Percentiles rank a stretch among this genome's conserved stretches.
phyloP scores from a whole-genome alignment of 92 coral and sea anemone species.

The Metridium senile region DNA sequence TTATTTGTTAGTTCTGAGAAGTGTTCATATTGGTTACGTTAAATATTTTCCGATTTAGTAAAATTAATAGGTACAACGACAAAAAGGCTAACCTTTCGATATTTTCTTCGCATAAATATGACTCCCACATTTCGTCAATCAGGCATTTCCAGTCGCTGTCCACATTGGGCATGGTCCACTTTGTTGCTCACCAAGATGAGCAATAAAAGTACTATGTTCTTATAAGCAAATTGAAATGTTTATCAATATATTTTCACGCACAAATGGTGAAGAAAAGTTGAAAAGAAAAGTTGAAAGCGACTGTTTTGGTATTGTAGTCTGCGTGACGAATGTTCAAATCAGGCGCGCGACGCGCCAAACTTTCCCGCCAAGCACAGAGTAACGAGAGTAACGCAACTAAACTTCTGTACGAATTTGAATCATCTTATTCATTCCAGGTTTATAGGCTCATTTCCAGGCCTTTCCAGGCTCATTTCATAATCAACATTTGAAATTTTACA shows the following conservation, averaged over 20 bases:
- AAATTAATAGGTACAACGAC: too few relatives aligned
- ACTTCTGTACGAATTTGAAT: too few relatives aligned
- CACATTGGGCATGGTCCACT: neutral
- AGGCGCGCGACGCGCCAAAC: conserved; percentile 23
- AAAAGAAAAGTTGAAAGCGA: neutral
- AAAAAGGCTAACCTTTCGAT: neutral
- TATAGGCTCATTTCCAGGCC: too few relatives aligned
- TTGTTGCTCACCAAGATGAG: neutral
- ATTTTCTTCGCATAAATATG: conserved; percentile 33
- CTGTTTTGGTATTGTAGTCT: neutral
- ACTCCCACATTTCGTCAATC: conserved; percentile 34
- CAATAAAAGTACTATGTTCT: too few relatives aligned
- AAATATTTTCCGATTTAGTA: too few relatives aligned
- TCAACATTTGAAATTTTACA: too few relatives aligned
- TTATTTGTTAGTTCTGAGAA: neutral
- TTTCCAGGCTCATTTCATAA: too few relatives aligned
- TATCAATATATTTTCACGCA: too few relatives aligned
- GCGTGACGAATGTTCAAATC: conserved; percentile 1
- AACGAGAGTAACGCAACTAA: conserved; percentile 17
- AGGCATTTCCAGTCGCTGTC: conserved; percentile 26
- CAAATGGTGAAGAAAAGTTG: too few relatives aligned
- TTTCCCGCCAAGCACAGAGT: conserved; percentile 23
- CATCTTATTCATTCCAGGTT: too few relatives aligned
- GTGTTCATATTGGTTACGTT: too few relatives aligned
- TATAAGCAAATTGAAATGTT: too few relatives aligned